Percentiles rank a stretch among this genome's conserved stretches.
Conservation (phyloP, 2,797 vertebrate genomes). For the Onychomys torridus region DNA sequence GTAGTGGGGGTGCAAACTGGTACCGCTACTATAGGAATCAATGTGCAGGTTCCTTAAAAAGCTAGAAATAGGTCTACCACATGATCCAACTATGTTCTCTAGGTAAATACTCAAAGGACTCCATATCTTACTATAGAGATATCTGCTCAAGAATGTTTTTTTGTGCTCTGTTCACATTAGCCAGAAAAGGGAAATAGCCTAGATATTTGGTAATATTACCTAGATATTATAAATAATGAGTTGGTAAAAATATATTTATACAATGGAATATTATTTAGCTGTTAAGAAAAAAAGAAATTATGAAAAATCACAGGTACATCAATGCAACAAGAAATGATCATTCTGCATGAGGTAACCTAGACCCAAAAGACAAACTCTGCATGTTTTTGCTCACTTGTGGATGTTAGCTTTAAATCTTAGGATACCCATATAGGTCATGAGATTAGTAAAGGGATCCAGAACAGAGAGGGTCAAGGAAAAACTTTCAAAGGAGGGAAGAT, state of each 20-base stretch:
- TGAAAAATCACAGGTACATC: background rate
- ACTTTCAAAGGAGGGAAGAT: background rate
- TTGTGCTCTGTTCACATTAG: background rate
- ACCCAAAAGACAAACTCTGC: background rate
- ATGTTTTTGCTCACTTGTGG: background rate
- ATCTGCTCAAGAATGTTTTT: background rate
- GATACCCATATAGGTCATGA: background rate
- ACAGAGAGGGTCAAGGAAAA: background rate
- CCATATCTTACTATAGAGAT: background rate
- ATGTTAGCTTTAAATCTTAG: background rate
- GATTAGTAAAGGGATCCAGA: background rate
- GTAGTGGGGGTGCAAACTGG: background rate
- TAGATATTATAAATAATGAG: background rate
- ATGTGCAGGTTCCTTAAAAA: background rate
- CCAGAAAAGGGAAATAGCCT: background rate
- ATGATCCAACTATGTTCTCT: background rate
- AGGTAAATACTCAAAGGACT: background rate
- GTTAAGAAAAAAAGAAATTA: background rate
- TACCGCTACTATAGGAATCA: background rate
- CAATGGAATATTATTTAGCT: background rate
- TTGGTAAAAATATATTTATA: background rate
- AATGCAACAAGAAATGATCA: background rate
- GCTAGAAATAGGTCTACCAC: background rate
- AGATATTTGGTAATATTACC: too few species aligned
- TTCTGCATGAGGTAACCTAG: background rate